phyloP scores from a whole-genome alignment of 2,888 invertebrate species.

The Melanchra persicariae region DNA sequence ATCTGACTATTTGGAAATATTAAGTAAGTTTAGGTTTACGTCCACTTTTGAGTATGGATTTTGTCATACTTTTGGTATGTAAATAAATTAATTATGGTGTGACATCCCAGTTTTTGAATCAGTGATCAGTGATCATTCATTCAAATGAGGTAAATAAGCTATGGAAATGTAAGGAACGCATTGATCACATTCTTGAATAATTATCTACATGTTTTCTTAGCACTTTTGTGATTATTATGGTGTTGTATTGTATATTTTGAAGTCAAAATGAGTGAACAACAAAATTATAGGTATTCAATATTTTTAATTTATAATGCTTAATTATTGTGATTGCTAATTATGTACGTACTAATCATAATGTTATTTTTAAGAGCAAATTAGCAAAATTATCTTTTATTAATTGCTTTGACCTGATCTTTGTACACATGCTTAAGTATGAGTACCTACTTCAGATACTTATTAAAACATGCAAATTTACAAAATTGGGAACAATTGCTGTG shows the following conservation, averaged over 20 bases:
- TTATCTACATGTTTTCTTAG: neutral
- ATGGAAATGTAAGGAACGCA: neutral
- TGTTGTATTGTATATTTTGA: slow-evolving; percentile 22
- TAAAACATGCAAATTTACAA: neutral
- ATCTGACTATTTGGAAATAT: neutral
- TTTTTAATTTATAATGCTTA: slow-evolving; percentile 10
- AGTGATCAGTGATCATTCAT: neutral
- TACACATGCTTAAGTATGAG: neutral
- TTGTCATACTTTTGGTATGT: neutral
- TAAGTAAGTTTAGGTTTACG: neutral
- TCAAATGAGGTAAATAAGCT: neutral
- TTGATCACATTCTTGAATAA: neutral
- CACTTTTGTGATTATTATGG: neutral
- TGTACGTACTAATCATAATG: slow-evolving; percentile 7
- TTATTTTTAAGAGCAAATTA: slow-evolving; percentile 26
- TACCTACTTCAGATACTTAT: slow-evolving; percentile 3
- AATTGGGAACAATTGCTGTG: neutral
- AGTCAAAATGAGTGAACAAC: slow-evolving; percentile 6
- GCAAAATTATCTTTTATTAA: slow-evolving; percentile 19
- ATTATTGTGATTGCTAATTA: slow-evolving; percentile 6
- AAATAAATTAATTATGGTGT: neutral
- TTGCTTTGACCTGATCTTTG: slow-evolving; percentile 21
- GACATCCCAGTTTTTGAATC: neutral
- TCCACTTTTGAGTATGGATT: neutral
- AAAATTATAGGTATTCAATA: slow-evolving; percentile 24